These are phyloP conservation scores for Phymorhynchus buccinoides DNA, from an alignment of 1,140 invertebrate genomes.

Conservation along the genomic window DNA sequence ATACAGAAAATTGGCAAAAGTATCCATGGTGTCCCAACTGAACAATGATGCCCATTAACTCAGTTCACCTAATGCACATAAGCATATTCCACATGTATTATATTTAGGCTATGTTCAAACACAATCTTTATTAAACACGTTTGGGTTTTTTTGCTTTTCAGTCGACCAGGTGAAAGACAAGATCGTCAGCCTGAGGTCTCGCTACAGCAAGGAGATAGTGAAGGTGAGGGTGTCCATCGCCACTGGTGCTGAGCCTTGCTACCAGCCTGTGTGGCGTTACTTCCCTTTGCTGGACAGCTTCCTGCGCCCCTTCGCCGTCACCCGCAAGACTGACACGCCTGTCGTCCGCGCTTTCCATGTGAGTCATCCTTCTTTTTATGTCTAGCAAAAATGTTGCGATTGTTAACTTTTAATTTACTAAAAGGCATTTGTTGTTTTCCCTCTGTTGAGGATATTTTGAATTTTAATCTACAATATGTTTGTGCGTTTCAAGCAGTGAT, in stretches of 20 bases:
- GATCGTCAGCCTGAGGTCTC: conserved; percentile 33
- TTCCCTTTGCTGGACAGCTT: conserved; percentile 31
- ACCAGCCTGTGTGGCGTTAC: conserved; percentile 32
- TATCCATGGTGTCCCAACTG: too few relatives aligned
- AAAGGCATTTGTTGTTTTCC: too few relatives aligned
- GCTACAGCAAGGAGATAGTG: conserved; percentile 36
- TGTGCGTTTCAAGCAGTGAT: too few relatives aligned
- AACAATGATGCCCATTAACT: background rate
- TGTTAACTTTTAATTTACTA: too few relatives aligned
- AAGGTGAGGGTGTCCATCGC: conserved; percentile 34
- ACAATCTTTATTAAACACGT: background rate
- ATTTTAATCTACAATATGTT: too few relatives aligned
- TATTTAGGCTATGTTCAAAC: background rate
- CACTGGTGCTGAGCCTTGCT: background rate
- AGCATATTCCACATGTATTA: background rate
- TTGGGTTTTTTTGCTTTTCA: background rate
- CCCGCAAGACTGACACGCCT: conserved; percentile 25
- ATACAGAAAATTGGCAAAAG: too few relatives aligned
- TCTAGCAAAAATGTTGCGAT: too few relatives aligned
- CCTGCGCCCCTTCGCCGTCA: conserved; percentile 30
- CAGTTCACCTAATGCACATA: background rate
- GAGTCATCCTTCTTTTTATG: background rate
- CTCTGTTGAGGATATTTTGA: too few relatives aligned
- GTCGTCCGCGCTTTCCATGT: conserved; percentile 28
- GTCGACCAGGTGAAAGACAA: conserved; percentile 33